These are phyloP conservation scores for Himantopus leucocephalus DNA, from an alignment of 2,113 vertebrate species.

Conservation along the genomic window DNA sequence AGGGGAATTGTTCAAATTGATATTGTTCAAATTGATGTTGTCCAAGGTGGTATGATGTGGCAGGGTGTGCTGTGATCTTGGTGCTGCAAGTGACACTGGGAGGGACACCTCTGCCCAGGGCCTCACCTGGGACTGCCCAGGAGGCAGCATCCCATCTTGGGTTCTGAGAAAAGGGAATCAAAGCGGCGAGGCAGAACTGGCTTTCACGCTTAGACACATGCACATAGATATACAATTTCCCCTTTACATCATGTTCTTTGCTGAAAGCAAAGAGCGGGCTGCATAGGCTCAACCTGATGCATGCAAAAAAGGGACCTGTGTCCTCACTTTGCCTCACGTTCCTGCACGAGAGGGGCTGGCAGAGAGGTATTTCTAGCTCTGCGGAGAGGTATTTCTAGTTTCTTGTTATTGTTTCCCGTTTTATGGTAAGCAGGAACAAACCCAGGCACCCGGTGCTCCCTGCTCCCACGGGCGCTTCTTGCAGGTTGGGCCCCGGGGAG, in stretches of 20 bases:
- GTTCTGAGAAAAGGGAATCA: neutral
- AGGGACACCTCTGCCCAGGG: neutral
- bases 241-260: neutral
- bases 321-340: neutral
- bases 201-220: neutral
- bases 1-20: neutral
- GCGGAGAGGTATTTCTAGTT: neutral
- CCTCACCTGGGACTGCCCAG: neutral
- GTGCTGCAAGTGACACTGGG: neutral
- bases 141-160: neutral
- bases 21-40: neutral
- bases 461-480: neutral
- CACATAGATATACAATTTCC: neutral
- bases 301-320: neutral
- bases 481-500: neutral
- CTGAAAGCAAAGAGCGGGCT: neutral
- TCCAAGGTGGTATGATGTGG: neutral
- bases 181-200: neutral
- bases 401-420: neutral
- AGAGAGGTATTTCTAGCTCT: neutral
- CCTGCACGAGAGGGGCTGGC: rapidly evolving
- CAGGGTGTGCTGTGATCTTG: neutral
- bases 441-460: neutral
- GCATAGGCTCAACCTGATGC: neutral
- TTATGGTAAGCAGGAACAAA: neutral